Base-by-base conservation (phyloP, 2,888 invertebrate genomes). In the Ditula angustiorana region DNA sequence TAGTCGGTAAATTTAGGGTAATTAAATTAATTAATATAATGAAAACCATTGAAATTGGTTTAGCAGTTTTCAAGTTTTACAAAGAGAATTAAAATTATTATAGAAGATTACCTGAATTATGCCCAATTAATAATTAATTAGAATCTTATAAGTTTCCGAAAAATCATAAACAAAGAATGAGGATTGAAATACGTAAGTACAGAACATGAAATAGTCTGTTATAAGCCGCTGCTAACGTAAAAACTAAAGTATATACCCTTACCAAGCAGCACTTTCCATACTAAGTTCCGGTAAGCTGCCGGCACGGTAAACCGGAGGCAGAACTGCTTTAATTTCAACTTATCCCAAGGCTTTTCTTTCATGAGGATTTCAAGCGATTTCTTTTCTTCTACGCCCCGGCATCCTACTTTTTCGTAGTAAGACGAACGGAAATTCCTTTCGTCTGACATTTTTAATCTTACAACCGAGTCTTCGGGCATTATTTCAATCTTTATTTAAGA, bases 191-290 rank as follows among this genome's bases (percentile, higher is more conserved):
- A 37, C 19, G 8, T 19, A 16, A 16, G 35, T 5, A 37, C 5
- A 41, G 11, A 28, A 28, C 28, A 10, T 0, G 10, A 28, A 26
- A 28, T 28, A 10, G 28, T 7, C 4, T 21, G 13, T 50, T 50
- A 5, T 16, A 19, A 5, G 19, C 16, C 19, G 19, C 21, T n/a
- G 11, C 30, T 1, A 19, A 16, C 5, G 11, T 33, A 2, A 19
- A 24, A 10, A 30, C 5, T 21, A 4, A 7, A 13, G 7, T 30
- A n/a, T n/a, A 3, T 41, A 44, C 30, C 74, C 76, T 76, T 85
- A 96, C 97, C 97, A 73, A 98, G 88, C 53, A 98, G 92, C 35
- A 98, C 94, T 89, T 97, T 97, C 98, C 98, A 98, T 13, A 98
- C 94, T 58, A 96, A 93, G 81, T 95, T 95, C 78, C 98, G 95